Base-by-base conservation (phyloP, 2,888 invertebrate genomes). In the Ormyrus thymus region DNA sequence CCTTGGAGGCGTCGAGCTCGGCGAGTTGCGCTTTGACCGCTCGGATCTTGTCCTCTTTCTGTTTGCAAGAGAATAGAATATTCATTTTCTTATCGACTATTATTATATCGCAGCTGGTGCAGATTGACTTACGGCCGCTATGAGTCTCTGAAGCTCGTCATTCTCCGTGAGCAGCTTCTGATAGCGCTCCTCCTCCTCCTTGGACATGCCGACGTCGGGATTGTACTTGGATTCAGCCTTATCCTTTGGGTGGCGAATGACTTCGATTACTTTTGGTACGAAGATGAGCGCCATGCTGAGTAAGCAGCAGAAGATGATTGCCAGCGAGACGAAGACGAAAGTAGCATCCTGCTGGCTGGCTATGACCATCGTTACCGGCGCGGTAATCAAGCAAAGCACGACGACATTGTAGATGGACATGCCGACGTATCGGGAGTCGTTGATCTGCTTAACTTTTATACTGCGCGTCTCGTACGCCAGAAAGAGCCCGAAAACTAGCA, bases 361-460 rank as follows among this genome's bases (percentile, higher is more conserved):
- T 85, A 99, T 98, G 83, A 99, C 98, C 92, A 99, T 94, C 61
- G 97, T 97, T 78, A 99, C 98, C 0, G 99, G 99, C 29, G 97
- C 98, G 8, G 99, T 99, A 90, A 99, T 98, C 86, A 99, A 92
- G 90, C 98, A 98, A 73, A 99, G 92, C 58, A 99, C 97, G 82
- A 98, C 98, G 84, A 99, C 98, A 91, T 99, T 99, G 93, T 99
- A 99, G 89, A 99, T 99, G 88, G 98, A 97, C 97, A 99, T 98
- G 83, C 98, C 98, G 46, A 99, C 98, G 90, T 98, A 97, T 86
- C 98, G 94, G 0, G 98, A 98, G 92, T 99, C 99, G 91, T 99
- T 99, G 88, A 99, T 97, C 91, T 97, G 97, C 84, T 96, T 95
- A 77, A 99, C 95, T 92, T 99, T 99, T 83, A 99, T 95, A 82